Conservation (phyloP, 2,797 vertebrate species). For the Buceros bicornis region DNA sequence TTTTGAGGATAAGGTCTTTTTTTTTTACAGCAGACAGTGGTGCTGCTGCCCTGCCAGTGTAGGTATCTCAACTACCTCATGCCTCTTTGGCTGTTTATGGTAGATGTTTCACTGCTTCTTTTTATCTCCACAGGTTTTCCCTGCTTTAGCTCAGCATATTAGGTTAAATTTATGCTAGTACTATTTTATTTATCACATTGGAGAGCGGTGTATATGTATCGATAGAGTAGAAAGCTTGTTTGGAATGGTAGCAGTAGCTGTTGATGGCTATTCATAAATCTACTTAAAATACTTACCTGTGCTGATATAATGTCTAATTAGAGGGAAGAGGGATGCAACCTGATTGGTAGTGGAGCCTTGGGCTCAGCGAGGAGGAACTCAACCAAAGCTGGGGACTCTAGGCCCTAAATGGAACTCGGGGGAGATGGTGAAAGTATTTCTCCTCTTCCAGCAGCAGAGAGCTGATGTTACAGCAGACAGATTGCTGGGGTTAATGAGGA, state of each 20-base stretch:
- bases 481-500: neutral
- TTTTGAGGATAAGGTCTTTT: neutral
- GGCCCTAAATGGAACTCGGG: neutral
- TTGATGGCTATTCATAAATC: neutral
- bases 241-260: neutral
- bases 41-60: neutral
- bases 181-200: neutral
- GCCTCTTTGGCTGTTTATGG: neutral
- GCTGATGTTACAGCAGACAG: neutral
- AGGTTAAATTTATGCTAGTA: neutral
- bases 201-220: neutral
- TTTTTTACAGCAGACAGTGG: neutral
- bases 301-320: neutral
- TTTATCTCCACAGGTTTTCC: neutral
- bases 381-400: neutral
- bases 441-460: neutral
- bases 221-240: neutral
- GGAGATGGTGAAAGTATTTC: neutral
- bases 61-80: neutral
- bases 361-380: neutral
- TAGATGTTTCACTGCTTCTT: neutral
- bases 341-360: neutral
- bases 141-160: neutral
- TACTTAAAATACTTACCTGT: neutral
- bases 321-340: neutral